These are phyloP conservation scores for Antheraea assamensis DNA, from an alignment of 2,888 invertebrate species.

Conservation along the genomic window DNA sequence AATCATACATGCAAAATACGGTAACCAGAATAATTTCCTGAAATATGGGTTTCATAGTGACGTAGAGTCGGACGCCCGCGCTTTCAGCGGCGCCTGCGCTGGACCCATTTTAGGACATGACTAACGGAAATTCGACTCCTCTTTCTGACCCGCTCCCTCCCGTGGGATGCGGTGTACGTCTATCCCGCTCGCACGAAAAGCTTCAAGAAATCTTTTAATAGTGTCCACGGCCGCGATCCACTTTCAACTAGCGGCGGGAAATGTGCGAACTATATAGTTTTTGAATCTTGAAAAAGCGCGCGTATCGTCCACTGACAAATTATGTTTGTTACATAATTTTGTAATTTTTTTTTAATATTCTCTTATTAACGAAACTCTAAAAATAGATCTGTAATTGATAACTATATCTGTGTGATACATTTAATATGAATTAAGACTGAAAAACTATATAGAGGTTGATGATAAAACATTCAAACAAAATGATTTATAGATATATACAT, in stretches of 20 bases:
- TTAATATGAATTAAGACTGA: background rate
- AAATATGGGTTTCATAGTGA: conserved; percentile 79
- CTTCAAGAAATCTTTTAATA: conserved; percentile 83
- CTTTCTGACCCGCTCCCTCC: conserved; percentile 78
- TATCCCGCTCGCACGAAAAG: conserved; percentile 79
- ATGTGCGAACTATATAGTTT: conserved; percentile 59
- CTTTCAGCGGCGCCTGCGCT: conserved; percentile 82
- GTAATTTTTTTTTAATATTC: conserved; percentile 22
- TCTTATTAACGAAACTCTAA: background rate
- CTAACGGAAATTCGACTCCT: conserved; percentile 86
- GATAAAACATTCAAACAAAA: conserved; percentile 1
- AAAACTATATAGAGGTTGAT: background rate
- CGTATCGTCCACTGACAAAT: conserved; percentile 32
- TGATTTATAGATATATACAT: conserved; percentile 42
- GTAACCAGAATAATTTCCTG: conserved; percentile 70
- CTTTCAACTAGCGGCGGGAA: conserved; percentile 80
- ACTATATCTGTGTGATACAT: background rate
- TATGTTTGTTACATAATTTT: conserved; percentile 12
- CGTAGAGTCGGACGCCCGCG: conserved; percentile 80
- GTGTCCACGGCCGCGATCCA: conserved; percentile 83
- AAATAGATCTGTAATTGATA: conserved; percentile 9
- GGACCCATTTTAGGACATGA: conserved; percentile 88
- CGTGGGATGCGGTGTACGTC: conserved; percentile 64
- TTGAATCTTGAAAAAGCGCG: conserved; percentile 56
- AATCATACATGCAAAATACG: conserved; percentile 64